A percentile compares a stretch with the other conserved stretches of the same genome.
These are phyloP conservation scores for Caenorhabditis angaria DNA, from an alignment of 2,888 invertebrate genomes.

Conservation along the genomic window DNA sequence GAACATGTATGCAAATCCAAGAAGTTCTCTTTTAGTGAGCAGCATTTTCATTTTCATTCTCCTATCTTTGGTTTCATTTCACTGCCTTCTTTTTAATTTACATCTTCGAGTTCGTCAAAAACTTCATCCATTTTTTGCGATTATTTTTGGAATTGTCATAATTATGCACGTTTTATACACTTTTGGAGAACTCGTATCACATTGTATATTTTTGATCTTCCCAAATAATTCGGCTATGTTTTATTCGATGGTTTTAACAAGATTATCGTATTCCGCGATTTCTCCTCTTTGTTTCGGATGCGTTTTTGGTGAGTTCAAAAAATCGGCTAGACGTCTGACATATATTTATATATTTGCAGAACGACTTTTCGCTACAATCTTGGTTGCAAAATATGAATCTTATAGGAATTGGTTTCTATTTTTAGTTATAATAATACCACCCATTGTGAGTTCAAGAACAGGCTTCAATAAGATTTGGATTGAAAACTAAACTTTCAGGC, in stretches of 20 bases:
- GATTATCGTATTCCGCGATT: constrained; percentile 18
- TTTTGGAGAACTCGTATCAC: constrained; percentile 11
- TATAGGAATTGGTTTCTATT: constrained; percentile 19
- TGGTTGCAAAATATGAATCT: constrained; percentile 29
- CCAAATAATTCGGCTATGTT: not conserved
- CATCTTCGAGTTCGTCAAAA: constrained; percentile 18
- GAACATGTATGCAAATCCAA: not conserved
- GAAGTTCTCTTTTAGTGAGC: not conserved
- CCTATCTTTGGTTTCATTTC: not conserved
- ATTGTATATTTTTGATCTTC: constrained; percentile 22
- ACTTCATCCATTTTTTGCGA: constrained; percentile 29
- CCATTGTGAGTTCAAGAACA: not conserved
- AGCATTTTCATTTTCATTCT: not conserved
- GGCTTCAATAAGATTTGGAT: not conserved
- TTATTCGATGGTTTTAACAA: constrained; percentile 10
- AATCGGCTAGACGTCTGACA: not conserved
- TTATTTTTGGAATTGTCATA: constrained; percentile 18
- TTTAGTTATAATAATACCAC: not conserved
- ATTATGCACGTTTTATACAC: constrained; percentile 20
- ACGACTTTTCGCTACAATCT: constrained; percentile 20
- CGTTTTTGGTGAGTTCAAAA: constrained; percentile 18
- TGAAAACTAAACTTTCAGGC: not conserved
- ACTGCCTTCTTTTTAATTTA: constrained; percentile 7
- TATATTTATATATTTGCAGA: constrained; percentile 16
- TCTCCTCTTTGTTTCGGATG: constrained; percentile 25